Evolutionary conservation across 2,888 invertebrate species (phyloP).

Genomic region (Dendrolimus houi): DNA sequence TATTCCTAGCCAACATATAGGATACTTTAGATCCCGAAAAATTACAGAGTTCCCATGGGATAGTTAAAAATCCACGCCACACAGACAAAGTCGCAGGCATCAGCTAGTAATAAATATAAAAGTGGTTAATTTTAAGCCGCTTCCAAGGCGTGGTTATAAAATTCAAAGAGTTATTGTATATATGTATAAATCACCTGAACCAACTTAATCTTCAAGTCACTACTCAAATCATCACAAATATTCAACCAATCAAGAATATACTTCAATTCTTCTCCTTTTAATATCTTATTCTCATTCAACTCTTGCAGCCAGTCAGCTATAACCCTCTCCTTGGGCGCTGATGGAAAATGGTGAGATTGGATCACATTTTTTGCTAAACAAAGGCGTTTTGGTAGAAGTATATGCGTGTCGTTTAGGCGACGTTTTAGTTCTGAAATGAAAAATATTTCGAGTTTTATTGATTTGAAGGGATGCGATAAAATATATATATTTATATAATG

Average conservation of each 20-base stretch:
- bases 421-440: slow-evolving; percentile 61
- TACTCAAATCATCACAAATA: slow-evolving; percentile 43
- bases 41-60: no score
- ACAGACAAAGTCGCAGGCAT: no score
- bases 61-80: no score
- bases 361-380: slow-evolving; percentile 73
- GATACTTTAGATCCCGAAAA: no score
- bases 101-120: no score
- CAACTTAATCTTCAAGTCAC: slow-evolving; percentile 48
- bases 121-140: no score
- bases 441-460: slow-evolving; percentile 2
- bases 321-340: slow-evolving; percentile 65
- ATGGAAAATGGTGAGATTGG: slow-evolving; percentile 58
- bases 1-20: no score
- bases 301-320: slow-evolving; percentile 66
- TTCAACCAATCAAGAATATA: slow-evolving; percentile 47
- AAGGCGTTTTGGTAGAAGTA: slow-evolving; percentile 65
- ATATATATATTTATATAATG: no score
- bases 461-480: no score
- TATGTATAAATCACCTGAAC: slow-evolving; percentile 39
- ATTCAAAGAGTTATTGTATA: background rate
- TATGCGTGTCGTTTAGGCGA: slow-evolving; percentile 49
- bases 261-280: slow-evolving; percentile 38
- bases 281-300: slow-evolving; percentile 33
- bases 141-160: background rate